Evolutionary conservation across 2,888 invertebrate species (phyloP).

Genomic region (Arge pagana): DNA sequence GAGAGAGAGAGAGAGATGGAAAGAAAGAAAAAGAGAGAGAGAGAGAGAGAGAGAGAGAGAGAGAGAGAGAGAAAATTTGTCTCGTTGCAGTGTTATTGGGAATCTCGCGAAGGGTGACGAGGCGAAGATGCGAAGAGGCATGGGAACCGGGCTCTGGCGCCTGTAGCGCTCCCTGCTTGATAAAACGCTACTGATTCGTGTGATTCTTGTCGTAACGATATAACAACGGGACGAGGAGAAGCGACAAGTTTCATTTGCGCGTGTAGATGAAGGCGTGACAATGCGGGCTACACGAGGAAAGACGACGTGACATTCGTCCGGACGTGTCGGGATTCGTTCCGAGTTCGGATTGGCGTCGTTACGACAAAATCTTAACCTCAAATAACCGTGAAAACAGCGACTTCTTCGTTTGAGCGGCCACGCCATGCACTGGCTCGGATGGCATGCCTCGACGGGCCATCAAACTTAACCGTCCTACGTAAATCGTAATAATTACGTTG

Average conservation of each 20-base stretch:
- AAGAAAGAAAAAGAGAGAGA: too few species aligned
- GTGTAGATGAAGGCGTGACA: slow-evolving; percentile 35
- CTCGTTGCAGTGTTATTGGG: background rate
- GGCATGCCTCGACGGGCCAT: slow-evolving; percentile 18
- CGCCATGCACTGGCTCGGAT: slow-evolving; percentile 12
- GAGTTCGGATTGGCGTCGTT: background rate
- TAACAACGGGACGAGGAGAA: too few species aligned
- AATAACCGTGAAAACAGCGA: slow-evolving; percentile 3
- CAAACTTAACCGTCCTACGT: slow-evolving; percentile 14
- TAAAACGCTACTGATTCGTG: slow-evolving; percentile 39
- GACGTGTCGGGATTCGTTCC: background rate
- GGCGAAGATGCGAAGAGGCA: too few species aligned
- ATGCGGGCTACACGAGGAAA: slow-evolving; percentile 31
- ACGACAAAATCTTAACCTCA: slow-evolving; percentile 14
- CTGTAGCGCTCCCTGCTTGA: slow-evolving; percentile 41
- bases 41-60: background rate
- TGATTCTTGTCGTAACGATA: too few species aligned
- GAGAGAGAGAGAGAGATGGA: too few species aligned
- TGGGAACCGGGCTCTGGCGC: too few species aligned
- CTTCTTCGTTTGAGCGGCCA: slow-evolving; percentile 3
- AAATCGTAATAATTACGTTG: background rate
- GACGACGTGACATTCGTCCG: slow-evolving; percentile 13
- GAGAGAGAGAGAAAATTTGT: background rate
- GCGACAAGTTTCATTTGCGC: too few species aligned
- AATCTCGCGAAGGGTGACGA: too few species aligned